Evolutionary conservation across 2,888 invertebrate genomes (phyloP), one percentile per base, ranked within the genome.

Genomic region (Listrodromus nycthemerus): DNA sequence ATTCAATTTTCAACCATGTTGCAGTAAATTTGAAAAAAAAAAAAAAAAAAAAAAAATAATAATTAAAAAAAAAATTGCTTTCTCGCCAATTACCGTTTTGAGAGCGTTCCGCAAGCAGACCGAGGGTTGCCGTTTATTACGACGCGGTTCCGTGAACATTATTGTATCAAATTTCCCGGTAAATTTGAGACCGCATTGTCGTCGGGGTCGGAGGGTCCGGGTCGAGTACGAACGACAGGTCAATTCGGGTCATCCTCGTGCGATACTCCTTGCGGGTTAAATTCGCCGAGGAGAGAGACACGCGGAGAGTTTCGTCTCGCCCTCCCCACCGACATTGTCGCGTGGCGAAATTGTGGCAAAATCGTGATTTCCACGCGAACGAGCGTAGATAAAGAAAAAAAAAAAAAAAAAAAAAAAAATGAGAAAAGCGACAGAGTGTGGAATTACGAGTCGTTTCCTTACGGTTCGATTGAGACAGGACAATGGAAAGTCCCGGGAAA

Each of bases 151-250:
- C 19, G 27, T 77, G 24, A 58, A 58, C 58, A 58, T 58, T 30
- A 69, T 52, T 70, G 70, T 78, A 78, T 65, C 52, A 71, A 76
- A 83, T 83, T 83, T 66, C 67, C 27, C 50, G 75, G 27, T 83
- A 71, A 79, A 71, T 76, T 80, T 30, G 71, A 48, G 61, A 8
- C 76, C 27, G 45, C 83, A 80, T 80, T 80, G 80, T 83, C 67
- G 61, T 8, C 16, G 55, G 55, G 69, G 52, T 48, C 8, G 61
- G 58, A 16, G 6, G 41, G 52, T 48, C 55, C 30, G 30, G 33
- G 61, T 24, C 19, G 69, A 27, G 74, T 52, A 37, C 45, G 80
- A 55, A 50, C 52, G 19, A 41, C 45, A 6, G 69, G 69, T 55
- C 37, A 37, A 67, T 71, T 67, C 61, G 67, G 79, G 80, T 83